phyloP scores from a whole-genome alignment of 2,888 invertebrate genomes.

The Cetonia aurata region DNA sequence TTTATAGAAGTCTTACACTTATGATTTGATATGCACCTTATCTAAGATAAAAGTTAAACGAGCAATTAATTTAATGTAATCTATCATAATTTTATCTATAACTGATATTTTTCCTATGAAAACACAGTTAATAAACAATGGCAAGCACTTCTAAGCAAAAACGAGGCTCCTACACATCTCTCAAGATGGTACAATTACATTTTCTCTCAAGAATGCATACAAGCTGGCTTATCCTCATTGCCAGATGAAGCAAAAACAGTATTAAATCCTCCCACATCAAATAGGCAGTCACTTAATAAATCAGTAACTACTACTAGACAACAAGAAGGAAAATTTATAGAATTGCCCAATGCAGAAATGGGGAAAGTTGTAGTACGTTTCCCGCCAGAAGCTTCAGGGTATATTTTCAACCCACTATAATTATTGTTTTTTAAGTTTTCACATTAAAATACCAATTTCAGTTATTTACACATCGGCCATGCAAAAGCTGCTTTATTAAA shows the following conservation, averaged over 20 bases:
- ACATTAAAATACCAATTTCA: constrained; percentile 54
- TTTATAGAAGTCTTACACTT: constrained; percentile 45
- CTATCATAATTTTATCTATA: not conserved
- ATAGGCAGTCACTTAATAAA: constrained; percentile 50
- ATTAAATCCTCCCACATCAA: constrained; percentile 51
- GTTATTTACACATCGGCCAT: constrained; percentile 97
- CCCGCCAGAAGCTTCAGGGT: constrained; percentile 99
- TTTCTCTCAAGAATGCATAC: constrained; percentile 72
- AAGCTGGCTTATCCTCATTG: constrained; percentile 70
- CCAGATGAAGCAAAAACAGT: constrained; percentile 68
- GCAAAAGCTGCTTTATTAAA: constrained; percentile 98
- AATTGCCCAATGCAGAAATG: constrained; percentile 95
- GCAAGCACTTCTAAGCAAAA: constrained; percentile 61
- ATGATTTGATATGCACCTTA: not conserved
- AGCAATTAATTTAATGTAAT: no score
- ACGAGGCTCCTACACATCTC: constrained; percentile 72
- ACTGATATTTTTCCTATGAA: constrained; percentile 1
- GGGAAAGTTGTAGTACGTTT: constrained; percentile 98
- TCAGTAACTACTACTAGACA: constrained; percentile 51
- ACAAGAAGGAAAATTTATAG: constrained; percentile 87
- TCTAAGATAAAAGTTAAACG: constrained; percentile 1
- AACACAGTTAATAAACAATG: constrained; percentile 61
- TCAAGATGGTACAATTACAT: constrained; percentile 78
- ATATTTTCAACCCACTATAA: constrained; percentile 51
- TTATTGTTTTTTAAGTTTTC: not conserved